Evolutionary conservation across 2,888 invertebrate genomes (phyloP).

Genomic region (Troides helena): DNA sequence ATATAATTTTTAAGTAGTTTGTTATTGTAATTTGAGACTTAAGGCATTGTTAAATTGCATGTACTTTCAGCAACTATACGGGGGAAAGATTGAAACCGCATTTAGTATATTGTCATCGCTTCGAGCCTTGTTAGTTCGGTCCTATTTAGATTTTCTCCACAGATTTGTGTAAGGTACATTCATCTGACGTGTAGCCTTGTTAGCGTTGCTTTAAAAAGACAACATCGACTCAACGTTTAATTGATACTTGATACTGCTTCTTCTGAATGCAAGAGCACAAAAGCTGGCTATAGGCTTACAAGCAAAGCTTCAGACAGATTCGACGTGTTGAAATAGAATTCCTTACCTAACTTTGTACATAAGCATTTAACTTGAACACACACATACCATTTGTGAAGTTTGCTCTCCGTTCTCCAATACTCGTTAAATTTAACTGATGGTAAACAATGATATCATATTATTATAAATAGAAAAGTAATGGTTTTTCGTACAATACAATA

Average conservation of each 20-base stretch:
- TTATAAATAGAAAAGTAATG: too few relatives aligned
- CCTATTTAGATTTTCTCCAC: constrained; percentile 2
- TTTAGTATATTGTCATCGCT: background rate
- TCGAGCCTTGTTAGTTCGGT: background rate
- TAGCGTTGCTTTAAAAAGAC: constrained; percentile 1
- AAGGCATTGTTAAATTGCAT: too few relatives aligned
- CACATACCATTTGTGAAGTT: too few relatives aligned
- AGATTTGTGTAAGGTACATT: background rate
- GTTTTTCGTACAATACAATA: too few relatives aligned
- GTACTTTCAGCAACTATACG: too few relatives aligned
- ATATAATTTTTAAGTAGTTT: too few relatives aligned
- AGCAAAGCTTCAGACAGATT: background rate
- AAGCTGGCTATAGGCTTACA: background rate
- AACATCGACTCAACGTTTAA: background rate
- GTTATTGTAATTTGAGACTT: too few relatives aligned
- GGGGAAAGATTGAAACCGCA: background rate
- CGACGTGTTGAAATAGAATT: background rate
- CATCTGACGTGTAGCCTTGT: background rate
- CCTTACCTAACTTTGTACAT: background rate
- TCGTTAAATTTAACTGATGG: too few relatives aligned
- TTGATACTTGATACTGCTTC: constrained; percentile 1
- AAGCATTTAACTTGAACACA: background rate
- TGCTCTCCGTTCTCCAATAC: too few relatives aligned
- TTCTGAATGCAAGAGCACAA: constrained; percentile 4
- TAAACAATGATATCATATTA: too few relatives aligned